Percentiles rank a stretch among this genome's conserved stretches.
Conservation (phyloP, 1,140 invertebrate species). For the Drosophila pectinifera region DNA sequence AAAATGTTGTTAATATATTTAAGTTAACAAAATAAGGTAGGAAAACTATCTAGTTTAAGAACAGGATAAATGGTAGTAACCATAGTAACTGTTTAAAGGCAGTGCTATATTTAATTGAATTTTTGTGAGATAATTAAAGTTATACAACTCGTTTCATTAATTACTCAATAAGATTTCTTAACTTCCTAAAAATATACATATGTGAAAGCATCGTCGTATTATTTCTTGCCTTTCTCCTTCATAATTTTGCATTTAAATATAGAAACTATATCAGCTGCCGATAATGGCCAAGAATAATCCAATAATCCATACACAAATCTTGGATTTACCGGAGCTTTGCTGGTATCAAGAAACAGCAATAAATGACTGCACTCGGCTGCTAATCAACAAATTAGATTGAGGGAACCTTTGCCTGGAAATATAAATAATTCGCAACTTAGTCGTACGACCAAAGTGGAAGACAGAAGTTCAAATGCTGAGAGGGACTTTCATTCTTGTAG, state of each 20-base stretch:
- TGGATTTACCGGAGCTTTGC: constrained; percentile 34
- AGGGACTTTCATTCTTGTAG: constrained; percentile 22
- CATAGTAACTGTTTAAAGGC: not conserved
- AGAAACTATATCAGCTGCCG: not conserved
- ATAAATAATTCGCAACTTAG: constrained; percentile 33
- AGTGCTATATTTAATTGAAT: too few species aligned
- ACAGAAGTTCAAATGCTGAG: constrained; percentile 42
- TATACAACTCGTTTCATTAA: too few species aligned
- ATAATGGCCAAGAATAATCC: constrained; percentile 25
- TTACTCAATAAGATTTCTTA: too few species aligned
- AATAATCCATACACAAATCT: constrained; percentile 54
- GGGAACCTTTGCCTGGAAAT: too few species aligned
- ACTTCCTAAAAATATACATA: too few species aligned
- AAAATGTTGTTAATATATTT: not conserved
- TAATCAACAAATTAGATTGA: constrained; percentile 67
- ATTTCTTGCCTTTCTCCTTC: too few species aligned
- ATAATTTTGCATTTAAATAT: too few species aligned
- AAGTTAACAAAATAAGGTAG: not conserved
- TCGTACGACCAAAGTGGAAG: constrained; percentile 14
- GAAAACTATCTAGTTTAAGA: not conserved
- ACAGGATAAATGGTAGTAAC: not conserved
- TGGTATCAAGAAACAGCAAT: constrained; percentile 25
- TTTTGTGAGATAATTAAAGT: too few species aligned
- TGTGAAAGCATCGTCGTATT: too few species aligned
- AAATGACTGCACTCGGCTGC: constrained; percentile 23